These are phyloP conservation scores for Macropus fuliginosus DNA, from an alignment of 2,797 vertebrate species.

Conservation along the genomic window DNA sequence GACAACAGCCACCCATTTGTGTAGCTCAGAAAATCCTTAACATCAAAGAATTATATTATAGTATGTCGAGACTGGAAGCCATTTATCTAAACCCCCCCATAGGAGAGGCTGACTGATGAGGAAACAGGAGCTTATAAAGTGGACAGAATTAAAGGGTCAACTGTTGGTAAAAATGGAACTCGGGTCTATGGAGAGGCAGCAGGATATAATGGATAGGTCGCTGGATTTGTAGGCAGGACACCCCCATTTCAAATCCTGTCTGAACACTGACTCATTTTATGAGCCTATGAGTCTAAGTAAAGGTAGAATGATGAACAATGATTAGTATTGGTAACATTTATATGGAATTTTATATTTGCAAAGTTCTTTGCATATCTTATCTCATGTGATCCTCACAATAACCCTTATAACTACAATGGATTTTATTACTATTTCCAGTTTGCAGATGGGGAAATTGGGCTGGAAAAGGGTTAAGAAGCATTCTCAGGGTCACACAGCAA, in stretches of 20 bases:
- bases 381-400: neutral
- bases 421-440: neutral
- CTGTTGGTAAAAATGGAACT: neutral
- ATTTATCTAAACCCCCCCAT: neutral
- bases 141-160: neutral
- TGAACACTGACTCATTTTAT: neutral
- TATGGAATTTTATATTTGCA: neutral
- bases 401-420: neutral
- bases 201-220: neutral
- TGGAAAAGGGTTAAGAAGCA: neutral
- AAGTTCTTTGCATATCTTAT: neutral
- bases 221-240: neutral
- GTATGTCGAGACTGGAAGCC: neutral
- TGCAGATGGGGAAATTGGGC: neutral
- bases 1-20: neutral
- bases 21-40: neutral
- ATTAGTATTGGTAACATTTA: neutral
- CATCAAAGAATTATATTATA: neutral
- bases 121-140: neutral
- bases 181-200: neutral
- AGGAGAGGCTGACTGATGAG: neutral
- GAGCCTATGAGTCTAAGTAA: neutral
- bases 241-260: neutral
- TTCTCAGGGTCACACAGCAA: neutral
- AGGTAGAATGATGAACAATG: neutral